Conservation (phyloP, 2,113 vertebrate species). For the Gorsachius goisagi region DNA sequence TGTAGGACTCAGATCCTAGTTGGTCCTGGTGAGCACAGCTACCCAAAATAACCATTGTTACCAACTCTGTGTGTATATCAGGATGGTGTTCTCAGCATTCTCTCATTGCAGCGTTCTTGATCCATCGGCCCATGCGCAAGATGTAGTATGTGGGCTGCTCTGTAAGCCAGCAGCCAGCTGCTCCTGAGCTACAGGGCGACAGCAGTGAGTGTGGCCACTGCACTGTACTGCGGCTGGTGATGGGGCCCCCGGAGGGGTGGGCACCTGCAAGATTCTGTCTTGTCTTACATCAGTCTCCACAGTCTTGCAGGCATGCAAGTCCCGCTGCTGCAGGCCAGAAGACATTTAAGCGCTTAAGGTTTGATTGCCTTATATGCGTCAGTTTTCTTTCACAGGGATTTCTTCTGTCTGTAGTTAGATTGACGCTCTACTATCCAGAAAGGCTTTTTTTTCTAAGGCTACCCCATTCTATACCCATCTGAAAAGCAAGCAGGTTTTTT, state of each 20-base stretch:
- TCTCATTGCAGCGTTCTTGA: too few species aligned
- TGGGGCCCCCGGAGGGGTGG: background rate
- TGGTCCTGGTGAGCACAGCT: background rate
- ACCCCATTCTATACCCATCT: background rate
- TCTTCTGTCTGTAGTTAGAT: background rate
- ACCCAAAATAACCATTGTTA: background rate
- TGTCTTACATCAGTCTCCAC: background rate
- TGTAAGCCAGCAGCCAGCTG: background rate
- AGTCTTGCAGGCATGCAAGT: background rate
- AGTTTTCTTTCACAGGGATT: background rate
- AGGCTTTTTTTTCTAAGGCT: background rate
- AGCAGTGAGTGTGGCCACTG: fast-evolving
- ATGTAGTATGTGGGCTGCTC: background rate
- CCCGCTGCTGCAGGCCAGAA: background rate
- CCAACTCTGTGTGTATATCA: background rate
- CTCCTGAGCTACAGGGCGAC: background rate
- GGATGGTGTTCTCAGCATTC: background rate
- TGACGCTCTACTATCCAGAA: background rate
- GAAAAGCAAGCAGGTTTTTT: background rate
- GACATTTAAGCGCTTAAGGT: background rate
- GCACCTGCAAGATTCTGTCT: background rate
- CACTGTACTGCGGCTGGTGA: fast-evolving
- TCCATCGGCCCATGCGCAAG: fast-evolving
- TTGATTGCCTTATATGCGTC: background rate
- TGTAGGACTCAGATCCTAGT: background rate